These are phyloP conservation scores for Allophyes oxyacanthae DNA, from an alignment of 2,888 invertebrate species.

Conservation along the genomic window DNA sequence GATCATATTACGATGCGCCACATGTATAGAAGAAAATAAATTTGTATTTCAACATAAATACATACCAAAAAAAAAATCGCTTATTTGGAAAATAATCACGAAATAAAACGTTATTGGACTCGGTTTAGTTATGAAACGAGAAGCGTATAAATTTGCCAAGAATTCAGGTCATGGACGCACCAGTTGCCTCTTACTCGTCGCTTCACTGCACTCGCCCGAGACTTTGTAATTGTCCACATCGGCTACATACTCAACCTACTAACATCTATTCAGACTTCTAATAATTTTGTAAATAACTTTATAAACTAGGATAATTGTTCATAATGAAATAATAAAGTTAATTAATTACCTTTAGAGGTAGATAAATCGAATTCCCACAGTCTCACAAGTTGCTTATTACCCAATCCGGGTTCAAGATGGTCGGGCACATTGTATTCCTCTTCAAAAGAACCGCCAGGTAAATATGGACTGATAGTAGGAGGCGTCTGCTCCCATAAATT, in stretches of 20 bases:
- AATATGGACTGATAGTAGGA: slow-evolving; percentile 94
- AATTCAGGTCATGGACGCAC: slow-evolving; percentile 83
- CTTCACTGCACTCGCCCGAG: slow-evolving; percentile 79
- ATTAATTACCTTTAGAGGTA: slow-evolving; percentile 62
- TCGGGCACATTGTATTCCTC: slow-evolving; percentile 93
- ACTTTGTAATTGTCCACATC: slow-evolving; percentile 73
- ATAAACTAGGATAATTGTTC: too few species aligned
- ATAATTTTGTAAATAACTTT: slow-evolving; percentile 20
- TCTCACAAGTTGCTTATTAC: slow-evolving; percentile 94
- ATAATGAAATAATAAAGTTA: slow-evolving; percentile 9
- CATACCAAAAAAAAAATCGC: slow-evolving; percentile 10
- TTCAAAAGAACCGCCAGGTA: slow-evolving; percentile 92
- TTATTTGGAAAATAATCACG: slow-evolving; percentile 61
- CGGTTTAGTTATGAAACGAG: slow-evolving; percentile 75
- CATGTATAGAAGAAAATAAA: slow-evolving; percentile 15
- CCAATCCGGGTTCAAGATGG: slow-evolving; percentile 95
- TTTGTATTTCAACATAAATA: slow-evolving; percentile 17
- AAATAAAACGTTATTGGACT: slow-evolving; percentile 64
- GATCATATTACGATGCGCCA: slow-evolving; percentile 52
- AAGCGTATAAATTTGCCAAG: slow-evolving; percentile 76
- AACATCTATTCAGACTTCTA: slow-evolving; percentile 43
- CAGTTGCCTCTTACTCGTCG: slow-evolving; percentile 82
- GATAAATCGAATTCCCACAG: slow-evolving; percentile 93
- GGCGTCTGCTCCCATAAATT: slow-evolving; percentile 93
- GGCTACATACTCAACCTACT: slow-evolving; percentile 58